Base-by-base conservation (phyloP, 92 coral and sea anemone genomes). In the Scolanthus callimorphus region DNA sequence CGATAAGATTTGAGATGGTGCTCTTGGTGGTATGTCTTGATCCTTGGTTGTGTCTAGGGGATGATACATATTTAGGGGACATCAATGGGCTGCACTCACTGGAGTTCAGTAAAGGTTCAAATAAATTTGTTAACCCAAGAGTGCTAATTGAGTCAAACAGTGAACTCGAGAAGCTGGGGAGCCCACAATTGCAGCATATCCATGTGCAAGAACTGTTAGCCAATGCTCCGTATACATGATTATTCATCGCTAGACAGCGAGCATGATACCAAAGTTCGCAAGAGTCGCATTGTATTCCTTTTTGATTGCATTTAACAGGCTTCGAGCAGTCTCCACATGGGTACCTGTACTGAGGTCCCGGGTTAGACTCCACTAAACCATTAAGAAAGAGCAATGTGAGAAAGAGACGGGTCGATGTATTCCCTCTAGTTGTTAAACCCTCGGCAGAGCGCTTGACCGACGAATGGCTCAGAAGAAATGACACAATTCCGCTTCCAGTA, bases 321-420 rank as follows among this genome's bases (percentile, higher is more conserved):
- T 78, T 78, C 27, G 39, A 50, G 63, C 85, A 70, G 24, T 38
- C 29, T 17, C 59, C 78, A 57, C 85, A 78, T 41, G 78, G 85
- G 53, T 48, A 60, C 65, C 63, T 78, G 70, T 64, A 69, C 27
- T 63, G 47, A 10, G 85, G 73, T 20, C 78, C 78, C 19, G 73
- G 85, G 49, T 78, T 78, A 2, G 59, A 6, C 41, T 34, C 41
- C 41, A 34, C 41, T 34, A 34, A 34, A 15, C 41, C 41, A 15
- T 34, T 20, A 46, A 46, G 52, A 10, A 46, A 21, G 17, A 46
- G 52, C 23, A 46, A 46, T 46, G 52, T 20, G 23, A 20, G 23
- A 4, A 10, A 10, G 12, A 11, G 52, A 46, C 23, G 52, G 4
- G 12, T 11, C 23, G 11, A 10, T 46, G 52, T 46, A 20, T 46